Base-by-base conservation (phyloP, 2,888 invertebrate species). In the Alentia gelatinosa region DNA sequence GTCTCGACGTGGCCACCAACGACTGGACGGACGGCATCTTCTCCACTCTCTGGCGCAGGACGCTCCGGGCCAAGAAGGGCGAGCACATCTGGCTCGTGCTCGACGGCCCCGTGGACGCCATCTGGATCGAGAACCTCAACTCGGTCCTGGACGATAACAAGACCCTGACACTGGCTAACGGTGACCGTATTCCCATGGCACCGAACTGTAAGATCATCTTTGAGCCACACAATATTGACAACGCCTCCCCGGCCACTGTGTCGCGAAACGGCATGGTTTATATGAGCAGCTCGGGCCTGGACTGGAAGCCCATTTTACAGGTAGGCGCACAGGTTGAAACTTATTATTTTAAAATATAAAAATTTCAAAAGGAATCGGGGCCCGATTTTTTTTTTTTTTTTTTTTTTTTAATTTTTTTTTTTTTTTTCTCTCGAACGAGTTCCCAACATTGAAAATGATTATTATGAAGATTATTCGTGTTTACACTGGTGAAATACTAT, bases 11-110 rank as follows among this genome's bases (percentile, higher is more conserved):
- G 0, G 99, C 99, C 1, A 99, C 99, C 0, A 99, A 99, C 95
- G 99, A 99, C 95, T 99, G 99, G 99, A 99, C 99, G 0, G 99
- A 99, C 96, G 99, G 99, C 7, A 99, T 99, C 94, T 99, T 99
- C 96, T 99, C 99, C 0, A 98, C 99, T 0, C 96, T 99, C 0
- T 99, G 99, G 99, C 97, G 99, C 63, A 98, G 99, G 96, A 99
- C 99, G 0, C 97, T 98, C 0, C 98, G 98, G 96, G 96, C 98
- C 0, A 99, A 98, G 96, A 97, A 98, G 94, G 96, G 97, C 1
- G 99, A 99, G 94, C 97, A 98, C 95, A 97, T 99, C 35, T 99
- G 99, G 99, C 96, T 99, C 83, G 98, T 99, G 0, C 96, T 96
- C 90, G 96, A 96, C 93, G 96, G 96, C 0, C 96, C 96, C 12